Evolutionary conservation across 2,888 invertebrate species (phyloP), one percentile per base, ranked within the genome.

Genomic region (Drosophila cracens): DNA sequence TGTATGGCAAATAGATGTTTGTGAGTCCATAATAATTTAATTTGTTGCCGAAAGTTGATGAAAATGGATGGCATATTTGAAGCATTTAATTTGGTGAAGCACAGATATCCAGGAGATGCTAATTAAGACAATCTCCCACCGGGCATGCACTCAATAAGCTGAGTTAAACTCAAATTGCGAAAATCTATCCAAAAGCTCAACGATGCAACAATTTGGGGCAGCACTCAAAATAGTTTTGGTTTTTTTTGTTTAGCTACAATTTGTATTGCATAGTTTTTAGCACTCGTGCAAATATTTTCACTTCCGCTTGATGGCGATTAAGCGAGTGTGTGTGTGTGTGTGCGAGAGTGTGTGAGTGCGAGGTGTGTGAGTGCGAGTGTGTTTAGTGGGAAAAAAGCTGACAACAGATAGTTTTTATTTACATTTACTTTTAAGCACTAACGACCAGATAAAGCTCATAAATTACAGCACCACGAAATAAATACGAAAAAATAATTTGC

Each of bases 101-200:
- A 60, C 34, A 48, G 29, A 43, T 38, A 58, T 49, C 13, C 65
- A 56, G 76, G 60, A 66, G 70, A 57, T 70, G 71, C 67, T 81
- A 88, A 88, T 88, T 86, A 84, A 79, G 77, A 78, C 75, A 70
- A 83, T 71, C 76, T 70, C 52, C 48, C 43, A 40, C n/a, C 46
- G n/a, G 51, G 34, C 73, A 65, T 31, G 43, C 57, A 59, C 31
- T 65, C 46, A 60, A 58, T 65, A 53, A 56, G 57, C 49, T 58
- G 66, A 65, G 70, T 63, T 27, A 57, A 71, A 70, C 76, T 60
- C 52, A 75, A 76, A 29, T 71, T 75, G 49, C 56, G n/a, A 11
- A 67, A 13, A 25, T 46, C 8, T 16, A 46, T 4, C 0, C 16
- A 25, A 25, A 46, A 70, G 63, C 54, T 54, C 21, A 46, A 67